Evolutionary conservation across 2,888 invertebrate genomes (phyloP).

Genomic region (Heliconius hortense): DNA sequence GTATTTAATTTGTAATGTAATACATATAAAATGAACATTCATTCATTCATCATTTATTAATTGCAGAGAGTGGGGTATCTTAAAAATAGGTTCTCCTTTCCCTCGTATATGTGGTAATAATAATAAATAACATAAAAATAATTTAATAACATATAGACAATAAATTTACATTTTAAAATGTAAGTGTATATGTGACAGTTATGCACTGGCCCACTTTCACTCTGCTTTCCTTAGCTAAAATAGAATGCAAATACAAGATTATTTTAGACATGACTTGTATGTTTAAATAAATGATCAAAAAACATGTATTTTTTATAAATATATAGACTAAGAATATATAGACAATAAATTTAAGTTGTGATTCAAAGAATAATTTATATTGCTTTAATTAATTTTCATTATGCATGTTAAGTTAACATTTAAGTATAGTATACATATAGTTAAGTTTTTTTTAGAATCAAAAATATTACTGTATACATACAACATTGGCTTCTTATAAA

Average conservation of each 20-base stretch:
- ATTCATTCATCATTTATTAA: too few relatives aligned
- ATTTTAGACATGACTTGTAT: slow-evolving; percentile 7
- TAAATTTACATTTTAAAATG: slow-evolving; percentile 2
- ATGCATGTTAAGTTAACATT: neutral
- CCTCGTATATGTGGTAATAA: neutral
- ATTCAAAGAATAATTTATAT: neutral
- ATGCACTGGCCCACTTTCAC: slow-evolving; percentile 37
- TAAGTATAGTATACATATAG: neutral
- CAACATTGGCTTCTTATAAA: neutral
- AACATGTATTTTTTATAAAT: neutral
- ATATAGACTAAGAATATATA: neutral
- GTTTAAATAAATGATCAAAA: neutral
- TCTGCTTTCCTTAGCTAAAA: slow-evolving; percentile 42
- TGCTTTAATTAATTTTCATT: neutral
- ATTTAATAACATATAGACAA: neutral
- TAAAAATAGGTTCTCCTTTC: neutral
- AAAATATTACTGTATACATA: too few relatives aligned
- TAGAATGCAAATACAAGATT: slow-evolving; percentile 37
- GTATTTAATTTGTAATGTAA: too few relatives aligned
- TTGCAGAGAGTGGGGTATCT: too few relatives aligned
- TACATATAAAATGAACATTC: too few relatives aligned
- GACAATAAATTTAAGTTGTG: neutral
- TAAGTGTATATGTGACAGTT: neutral
- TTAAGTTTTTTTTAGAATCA: neutral
- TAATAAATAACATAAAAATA: too few relatives aligned